Evolutionary conservation across 2,113 vertebrate genomes (phyloP).

Genomic region (Eurypyga helias): DNA sequence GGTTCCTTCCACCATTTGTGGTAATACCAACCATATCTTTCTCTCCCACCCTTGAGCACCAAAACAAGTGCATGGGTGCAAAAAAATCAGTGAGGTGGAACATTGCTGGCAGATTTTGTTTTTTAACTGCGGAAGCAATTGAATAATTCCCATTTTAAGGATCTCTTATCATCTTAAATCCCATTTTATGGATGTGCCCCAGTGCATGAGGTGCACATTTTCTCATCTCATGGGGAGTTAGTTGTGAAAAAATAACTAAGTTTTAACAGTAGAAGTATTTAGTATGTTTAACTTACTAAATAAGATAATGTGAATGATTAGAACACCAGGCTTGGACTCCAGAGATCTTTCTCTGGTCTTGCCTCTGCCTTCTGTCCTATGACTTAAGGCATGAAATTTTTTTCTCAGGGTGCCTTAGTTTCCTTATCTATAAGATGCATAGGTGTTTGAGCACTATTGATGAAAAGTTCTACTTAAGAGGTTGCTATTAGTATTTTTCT

Average conservation of each 20-base stretch:
- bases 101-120: not conserved
- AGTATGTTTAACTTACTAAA: not conserved
- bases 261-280: not conserved
- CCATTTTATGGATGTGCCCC: not conserved
- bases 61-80: accelerated
- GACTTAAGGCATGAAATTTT: not conserved
- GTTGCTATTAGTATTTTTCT: not conserved
- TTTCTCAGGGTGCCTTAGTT: not conserved
- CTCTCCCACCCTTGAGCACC: not conserved
- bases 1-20: not conserved
- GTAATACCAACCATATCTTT: not conserved
- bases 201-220: not conserved
- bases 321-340: not conserved
- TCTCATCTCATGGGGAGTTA: not conserved
- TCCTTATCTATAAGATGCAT: not conserved
- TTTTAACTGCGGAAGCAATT: not conserved
- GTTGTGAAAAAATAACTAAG: not conserved
- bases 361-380: not conserved
- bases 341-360: not conserved
- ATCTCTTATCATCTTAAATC: not conserved
- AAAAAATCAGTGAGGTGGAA: not conserved
- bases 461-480: not conserved
- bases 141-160: not conserved
- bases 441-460: not conserved
- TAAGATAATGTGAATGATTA: not conserved